Evolutionary conservation across 2,888 invertebrate species (phyloP).

Genomic region (Drosophila hamatofila): DNA sequence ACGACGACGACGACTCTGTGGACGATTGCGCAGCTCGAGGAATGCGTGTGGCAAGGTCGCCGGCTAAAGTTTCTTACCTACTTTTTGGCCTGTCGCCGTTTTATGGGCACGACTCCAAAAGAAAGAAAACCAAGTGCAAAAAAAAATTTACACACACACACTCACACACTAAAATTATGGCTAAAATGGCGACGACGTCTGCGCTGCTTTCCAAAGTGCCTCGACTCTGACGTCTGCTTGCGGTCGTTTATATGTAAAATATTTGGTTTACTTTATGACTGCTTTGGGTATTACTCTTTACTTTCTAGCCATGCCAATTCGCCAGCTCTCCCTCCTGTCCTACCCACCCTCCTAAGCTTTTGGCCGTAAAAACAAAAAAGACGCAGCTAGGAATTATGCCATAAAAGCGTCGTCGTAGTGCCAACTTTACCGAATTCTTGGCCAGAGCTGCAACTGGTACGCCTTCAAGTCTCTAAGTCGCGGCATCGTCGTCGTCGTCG

Average conservation of each 20-base stretch:
- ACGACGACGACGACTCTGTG: conserved; percentile 39
- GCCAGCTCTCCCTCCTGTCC: background rate
- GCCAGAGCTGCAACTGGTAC: conserved; percentile 31
- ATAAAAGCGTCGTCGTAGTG: conserved; percentile 69
- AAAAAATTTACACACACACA: background rate
- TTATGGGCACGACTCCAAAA: conserved; percentile 63
- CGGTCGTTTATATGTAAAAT: conserved; percentile 79
- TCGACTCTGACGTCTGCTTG: conserved; percentile 66
- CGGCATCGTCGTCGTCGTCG: conserved; percentile 9
- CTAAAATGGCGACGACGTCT: conserved; percentile 76
- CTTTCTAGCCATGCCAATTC: conserved; percentile 77
- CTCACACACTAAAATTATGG: conserved; percentile 56
- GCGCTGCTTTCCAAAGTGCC: conserved; percentile 26
- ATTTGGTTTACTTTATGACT: conserved; percentile 79
- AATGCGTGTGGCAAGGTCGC: conserved; percentile 65
- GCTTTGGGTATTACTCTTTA: conserved; percentile 80
- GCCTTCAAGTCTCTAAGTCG: conserved; percentile 31
- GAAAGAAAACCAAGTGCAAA: background rate
- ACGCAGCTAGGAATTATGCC: conserved; percentile 73
- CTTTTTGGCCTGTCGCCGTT: conserved; percentile 69
- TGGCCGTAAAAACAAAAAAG: conserved; percentile 65
- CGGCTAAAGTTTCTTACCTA: conserved; percentile 62
- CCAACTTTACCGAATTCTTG: conserved; percentile 42
- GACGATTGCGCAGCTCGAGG: conserved; percentile 18
- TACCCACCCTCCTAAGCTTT: conserved; percentile 38